These are phyloP conservation scores for Mystacornis crossleyi DNA, from an alignment of 2,113 vertebrate genomes.

Conservation along the genomic window DNA sequence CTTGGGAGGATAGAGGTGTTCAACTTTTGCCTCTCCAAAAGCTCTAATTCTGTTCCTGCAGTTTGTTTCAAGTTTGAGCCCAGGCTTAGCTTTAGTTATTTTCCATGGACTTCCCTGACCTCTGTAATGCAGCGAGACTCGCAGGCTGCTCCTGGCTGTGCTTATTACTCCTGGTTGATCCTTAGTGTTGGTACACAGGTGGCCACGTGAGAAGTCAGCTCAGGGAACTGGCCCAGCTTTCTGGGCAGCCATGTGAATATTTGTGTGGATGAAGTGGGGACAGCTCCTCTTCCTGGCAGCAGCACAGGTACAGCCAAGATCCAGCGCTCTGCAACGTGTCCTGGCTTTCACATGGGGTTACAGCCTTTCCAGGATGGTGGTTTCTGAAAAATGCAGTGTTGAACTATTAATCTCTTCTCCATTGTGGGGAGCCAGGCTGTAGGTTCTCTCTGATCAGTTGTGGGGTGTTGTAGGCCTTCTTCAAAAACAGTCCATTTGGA, in stretches of 20 bases:
- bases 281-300: not conserved
- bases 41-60: not conserved
- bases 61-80: not conserved
- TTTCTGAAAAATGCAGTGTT: not conserved
- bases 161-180: not conserved
- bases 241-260: not conserved
- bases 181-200: not conserved
- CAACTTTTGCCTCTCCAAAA: not conserved
- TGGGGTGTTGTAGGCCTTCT: not conserved
- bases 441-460: not conserved
- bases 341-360: not conserved
- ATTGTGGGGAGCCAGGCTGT: not conserved
- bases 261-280: not conserved
- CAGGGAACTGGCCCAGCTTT: not conserved
- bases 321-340: rapidly evolving
- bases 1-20: not conserved
- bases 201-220: not conserved
- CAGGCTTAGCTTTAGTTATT: not conserved
- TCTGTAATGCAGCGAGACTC: not conserved
- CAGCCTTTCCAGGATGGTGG: not conserved
- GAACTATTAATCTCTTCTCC: not conserved
- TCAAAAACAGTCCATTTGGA: not conserved
- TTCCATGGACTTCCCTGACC: not conserved
- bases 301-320: not conserved
- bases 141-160: not conserved